Evolutionary conservation across 2,797 vertebrate genomes (phyloP).

Genomic region (Rhabdomys pumilio): DNA sequence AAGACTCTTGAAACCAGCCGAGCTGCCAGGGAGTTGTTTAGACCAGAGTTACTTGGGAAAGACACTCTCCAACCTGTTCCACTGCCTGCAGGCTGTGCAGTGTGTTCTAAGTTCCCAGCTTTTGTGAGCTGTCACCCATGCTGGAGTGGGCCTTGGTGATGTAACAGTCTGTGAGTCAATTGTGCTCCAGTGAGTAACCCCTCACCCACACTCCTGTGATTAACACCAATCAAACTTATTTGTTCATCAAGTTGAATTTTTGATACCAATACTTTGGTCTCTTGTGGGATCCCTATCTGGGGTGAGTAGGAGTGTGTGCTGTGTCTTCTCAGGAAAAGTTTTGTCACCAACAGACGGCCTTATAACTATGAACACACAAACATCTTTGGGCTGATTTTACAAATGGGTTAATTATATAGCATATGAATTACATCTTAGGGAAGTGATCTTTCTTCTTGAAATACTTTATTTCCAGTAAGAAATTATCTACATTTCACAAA

Average conservation of each 20-base stretch:
- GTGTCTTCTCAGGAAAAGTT: background rate
- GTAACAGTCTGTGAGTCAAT: background rate
- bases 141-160: background rate
- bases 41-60: background rate
- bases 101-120: background rate
- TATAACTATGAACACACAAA: background rate
- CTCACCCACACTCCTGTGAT: background rate
- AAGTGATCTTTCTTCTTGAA: background rate
- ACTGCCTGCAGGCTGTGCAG: background rate
- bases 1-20: background rate
- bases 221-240: background rate
- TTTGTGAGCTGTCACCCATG: background rate
- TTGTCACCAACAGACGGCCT: background rate
- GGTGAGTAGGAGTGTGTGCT: background rate
- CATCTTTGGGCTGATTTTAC: background rate
- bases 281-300: background rate
- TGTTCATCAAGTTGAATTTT: background rate
- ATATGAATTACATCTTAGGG: background rate
- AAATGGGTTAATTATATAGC: background rate
- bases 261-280: background rate
- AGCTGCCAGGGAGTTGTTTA: background rate
- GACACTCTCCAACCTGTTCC: background rate
- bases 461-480: conserved; percentile 4
- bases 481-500: conserved; percentile 17
- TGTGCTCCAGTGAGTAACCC: background rate